phyloP scores from a whole-genome alignment of 2,797 vertebrate genomes.

The Protonibea diacanthus region DNA sequence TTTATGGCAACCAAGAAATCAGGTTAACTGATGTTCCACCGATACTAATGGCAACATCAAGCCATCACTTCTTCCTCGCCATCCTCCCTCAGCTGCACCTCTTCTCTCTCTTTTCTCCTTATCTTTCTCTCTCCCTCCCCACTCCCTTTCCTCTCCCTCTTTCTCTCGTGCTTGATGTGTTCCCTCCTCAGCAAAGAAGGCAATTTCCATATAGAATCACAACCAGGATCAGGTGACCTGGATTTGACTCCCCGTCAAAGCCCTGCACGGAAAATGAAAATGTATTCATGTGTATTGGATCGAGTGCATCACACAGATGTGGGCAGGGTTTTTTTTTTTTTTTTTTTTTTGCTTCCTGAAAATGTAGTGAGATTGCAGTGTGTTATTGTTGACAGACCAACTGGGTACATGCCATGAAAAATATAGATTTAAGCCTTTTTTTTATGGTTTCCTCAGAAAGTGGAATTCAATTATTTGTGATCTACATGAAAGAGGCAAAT shows the following conservation, averaged over 20 bases:
- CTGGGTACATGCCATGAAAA: slow-evolving; percentile 44
- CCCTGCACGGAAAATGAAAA: slow-evolving; percentile 76
- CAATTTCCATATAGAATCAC: slow-evolving; percentile 86
- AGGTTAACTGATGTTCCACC: slow-evolving; percentile 76
- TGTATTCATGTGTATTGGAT: slow-evolving; percentile 76
- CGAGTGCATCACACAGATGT: slow-evolving; percentile 63
- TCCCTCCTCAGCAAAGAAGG: slow-evolving; percentile 77
- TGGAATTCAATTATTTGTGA: slow-evolving; percentile 39
- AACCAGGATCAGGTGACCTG: slow-evolving; percentile 83
- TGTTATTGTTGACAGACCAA: slow-evolving; percentile 67
- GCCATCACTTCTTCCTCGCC: slow-evolving; percentile 60
- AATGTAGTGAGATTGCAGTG: slow-evolving; percentile 57
- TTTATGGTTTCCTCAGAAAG: slow-evolving; percentile 34
- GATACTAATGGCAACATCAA: slow-evolving; percentile 79
- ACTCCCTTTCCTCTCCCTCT: slow-evolving; percentile 22
- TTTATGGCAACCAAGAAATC: slow-evolving; percentile 71
- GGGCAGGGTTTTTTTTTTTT: slow-evolving; percentile 49
- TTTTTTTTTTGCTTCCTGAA: slow-evolving; percentile 44
- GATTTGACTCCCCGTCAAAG: slow-evolving; percentile 83
- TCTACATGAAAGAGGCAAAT: slow-evolving; percentile 42
- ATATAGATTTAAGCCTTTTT: slow-evolving; percentile 52
- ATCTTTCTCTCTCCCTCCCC: slow-evolving; percentile 34
- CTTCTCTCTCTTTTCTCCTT: slow-evolving; percentile 35
- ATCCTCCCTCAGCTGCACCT: slow-evolving; percentile 59
- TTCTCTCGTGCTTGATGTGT: slow-evolving; percentile 70